Evolutionary conservation across 2,888 invertebrate species (phyloP).

Genomic region (Strigamia maritima): DNA sequence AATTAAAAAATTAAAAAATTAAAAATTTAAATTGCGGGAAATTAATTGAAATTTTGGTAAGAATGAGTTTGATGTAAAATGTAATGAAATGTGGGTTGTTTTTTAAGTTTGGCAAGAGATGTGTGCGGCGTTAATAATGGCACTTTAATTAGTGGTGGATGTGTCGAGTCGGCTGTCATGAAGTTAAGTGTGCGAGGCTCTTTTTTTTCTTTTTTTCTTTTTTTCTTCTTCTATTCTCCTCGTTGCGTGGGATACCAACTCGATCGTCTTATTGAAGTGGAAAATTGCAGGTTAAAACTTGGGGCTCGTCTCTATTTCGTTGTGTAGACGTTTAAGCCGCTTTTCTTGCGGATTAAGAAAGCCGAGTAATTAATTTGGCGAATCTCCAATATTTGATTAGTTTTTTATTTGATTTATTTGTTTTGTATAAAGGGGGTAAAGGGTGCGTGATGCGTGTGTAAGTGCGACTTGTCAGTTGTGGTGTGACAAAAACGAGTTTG

Average conservation of each 20-base stretch:
- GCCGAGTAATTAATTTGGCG: background rate
- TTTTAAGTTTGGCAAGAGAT: background rate
- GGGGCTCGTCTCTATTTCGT: background rate
- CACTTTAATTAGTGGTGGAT: slow-evolving; percentile 18
- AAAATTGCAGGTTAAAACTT: slow-evolving; percentile 19
- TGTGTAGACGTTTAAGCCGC: background rate
- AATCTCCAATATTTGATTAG: too few relatives aligned
- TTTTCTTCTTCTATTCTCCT: too few relatives aligned
- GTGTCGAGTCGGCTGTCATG: slow-evolving; percentile 7
- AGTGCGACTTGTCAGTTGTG: background rate
- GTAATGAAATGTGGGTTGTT: background rate
- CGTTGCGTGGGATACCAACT: background rate
- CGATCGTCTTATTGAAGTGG: slow-evolving; percentile 9
- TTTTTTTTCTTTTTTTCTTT: background rate
- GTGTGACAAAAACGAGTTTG: background rate
- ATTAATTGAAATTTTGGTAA: too few relatives aligned
- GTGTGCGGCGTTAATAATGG: slow-evolving; percentile 20
- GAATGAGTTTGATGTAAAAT: background rate
- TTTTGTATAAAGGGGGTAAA: too few relatives aligned
- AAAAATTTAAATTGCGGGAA: too few relatives aligned
- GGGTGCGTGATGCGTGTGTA: too few relatives aligned
- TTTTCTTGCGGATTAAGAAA: background rate
- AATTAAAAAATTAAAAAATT: too few relatives aligned
- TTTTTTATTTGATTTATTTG: too few relatives aligned
- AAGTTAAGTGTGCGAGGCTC: background rate